Conservation (phyloP, 2,113 vertebrate species). For the Paraplagusia blochii region DNA sequence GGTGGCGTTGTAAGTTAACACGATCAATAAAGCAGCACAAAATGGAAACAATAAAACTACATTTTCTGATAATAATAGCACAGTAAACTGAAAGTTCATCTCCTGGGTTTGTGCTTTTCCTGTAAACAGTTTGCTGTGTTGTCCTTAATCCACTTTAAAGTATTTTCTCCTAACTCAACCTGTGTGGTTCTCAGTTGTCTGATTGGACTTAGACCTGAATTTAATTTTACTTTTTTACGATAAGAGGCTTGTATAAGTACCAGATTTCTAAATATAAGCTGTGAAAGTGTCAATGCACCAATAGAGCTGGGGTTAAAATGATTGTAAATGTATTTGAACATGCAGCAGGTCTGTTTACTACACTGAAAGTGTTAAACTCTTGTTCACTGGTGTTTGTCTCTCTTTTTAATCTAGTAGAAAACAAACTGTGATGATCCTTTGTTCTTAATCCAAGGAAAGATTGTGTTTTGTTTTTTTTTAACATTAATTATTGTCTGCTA, state of each 20-base stretch:
- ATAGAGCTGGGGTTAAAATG: too few species aligned
- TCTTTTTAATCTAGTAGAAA: neutral
- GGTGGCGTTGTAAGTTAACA: neutral
- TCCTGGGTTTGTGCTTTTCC: neutral
- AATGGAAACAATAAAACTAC: too few species aligned
- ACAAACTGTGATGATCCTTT: neutral
- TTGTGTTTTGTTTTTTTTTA: slow-evolving; percentile 1
- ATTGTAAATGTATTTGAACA: too few species aligned
- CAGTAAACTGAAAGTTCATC: neutral
- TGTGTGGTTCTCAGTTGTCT: neutral
- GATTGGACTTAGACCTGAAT: too few species aligned
- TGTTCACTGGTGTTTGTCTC: neutral
- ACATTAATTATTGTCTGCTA: neutral
- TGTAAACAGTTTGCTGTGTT: too few species aligned
- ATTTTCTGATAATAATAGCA: too few species aligned
- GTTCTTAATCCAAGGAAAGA: neutral
- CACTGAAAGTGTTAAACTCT: too few species aligned
- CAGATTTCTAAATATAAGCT: too few species aligned
- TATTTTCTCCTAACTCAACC: neutral
- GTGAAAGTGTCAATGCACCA: too few species aligned
- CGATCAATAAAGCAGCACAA: neutral
- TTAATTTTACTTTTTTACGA: too few species aligned
- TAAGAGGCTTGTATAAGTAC: too few species aligned
- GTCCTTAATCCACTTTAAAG: neutral
- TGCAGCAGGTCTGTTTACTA: too few species aligned